Evolutionary conservation across 2,888 invertebrate genomes (phyloP).

Genomic region (Dryobota labecula): DNA sequence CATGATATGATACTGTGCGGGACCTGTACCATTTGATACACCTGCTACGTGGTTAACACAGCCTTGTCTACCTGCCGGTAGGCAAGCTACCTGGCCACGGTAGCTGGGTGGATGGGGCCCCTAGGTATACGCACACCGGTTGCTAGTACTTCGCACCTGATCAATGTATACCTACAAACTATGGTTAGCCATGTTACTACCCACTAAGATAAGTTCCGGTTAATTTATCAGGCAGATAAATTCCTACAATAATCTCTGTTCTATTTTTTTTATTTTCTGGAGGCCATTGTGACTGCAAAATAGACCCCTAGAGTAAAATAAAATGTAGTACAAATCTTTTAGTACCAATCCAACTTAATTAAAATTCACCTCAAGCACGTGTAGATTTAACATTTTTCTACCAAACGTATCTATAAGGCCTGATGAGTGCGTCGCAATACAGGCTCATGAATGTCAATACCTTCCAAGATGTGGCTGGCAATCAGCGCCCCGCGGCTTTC

Average conservation of each 20-base stretch:
- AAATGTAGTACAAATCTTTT: neutral
- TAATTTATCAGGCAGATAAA: neutral
- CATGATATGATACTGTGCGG: too few relatives aligned
- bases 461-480: slow-evolving; percentile 58
- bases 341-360: slow-evolving; percentile 1
- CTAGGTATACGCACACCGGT: too few relatives aligned
- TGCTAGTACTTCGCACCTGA: neutral
- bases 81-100: too few relatives aligned
- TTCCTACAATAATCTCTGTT: neutral
- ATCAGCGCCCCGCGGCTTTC: slow-evolving; percentile 74
- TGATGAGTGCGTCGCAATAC: slow-evolving; percentile 67
- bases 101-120: too few relatives aligned
- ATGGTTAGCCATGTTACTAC: too few relatives aligned
- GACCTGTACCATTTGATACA: too few relatives aligned
- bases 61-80: too few relatives aligned
- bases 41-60: too few relatives aligned
- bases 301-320: neutral
- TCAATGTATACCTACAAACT: neutral
- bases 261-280: neutral
- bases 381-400: slow-evolving; percentile 65
- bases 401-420: slow-evolving; percentile 9
- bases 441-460: slow-evolving; percentile 70
- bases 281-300: neutral
- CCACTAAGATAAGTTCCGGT: neutral
- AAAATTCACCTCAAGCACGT: slow-evolving; percentile 33